These are phyloP conservation scores for Thunnus maccoyii DNA, from an alignment of 2,113 vertebrate genomes.

Conservation along the genomic window DNA sequence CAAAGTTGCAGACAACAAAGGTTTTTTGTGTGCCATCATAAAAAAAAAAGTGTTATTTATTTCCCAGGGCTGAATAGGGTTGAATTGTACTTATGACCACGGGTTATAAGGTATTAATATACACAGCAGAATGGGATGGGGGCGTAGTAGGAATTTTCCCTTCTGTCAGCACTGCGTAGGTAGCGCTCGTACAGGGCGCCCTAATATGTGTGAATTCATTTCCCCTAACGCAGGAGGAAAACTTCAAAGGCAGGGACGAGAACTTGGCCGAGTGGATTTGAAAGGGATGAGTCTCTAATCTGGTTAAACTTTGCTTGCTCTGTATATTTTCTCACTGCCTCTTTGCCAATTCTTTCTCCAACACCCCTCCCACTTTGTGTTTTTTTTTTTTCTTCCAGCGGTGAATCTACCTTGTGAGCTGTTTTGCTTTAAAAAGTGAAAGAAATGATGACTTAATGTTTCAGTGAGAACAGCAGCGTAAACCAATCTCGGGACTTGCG, in stretches of 20 bases:
- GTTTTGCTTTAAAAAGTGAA: constrained; percentile 39
- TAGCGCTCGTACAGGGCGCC: constrained; percentile 51
- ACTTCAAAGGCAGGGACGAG: constrained; percentile 80
- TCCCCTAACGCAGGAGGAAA: constrained; percentile 52
- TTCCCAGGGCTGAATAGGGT: constrained; percentile 58
- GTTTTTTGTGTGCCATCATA: constrained; percentile 35
- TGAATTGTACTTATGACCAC: constrained; percentile 52
- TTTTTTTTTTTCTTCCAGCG: constrained; percentile 2
- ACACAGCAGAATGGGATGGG: constrained; percentile 38
- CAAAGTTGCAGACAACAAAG: constrained; percentile 22
- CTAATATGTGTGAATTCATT: constrained; percentile 76
- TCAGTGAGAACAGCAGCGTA: constrained; percentile 40
- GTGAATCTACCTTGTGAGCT: constrained; percentile 33
- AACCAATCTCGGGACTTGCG: constrained; percentile 51
- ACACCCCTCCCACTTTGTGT: constrained; percentile 49
- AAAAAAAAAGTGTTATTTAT: constrained; percentile 41
- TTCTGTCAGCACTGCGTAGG: constrained; percentile 80
- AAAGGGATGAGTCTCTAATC: constrained; percentile 84
- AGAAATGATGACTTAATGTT: constrained; percentile 67
- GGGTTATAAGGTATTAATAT: constrained; percentile 73
- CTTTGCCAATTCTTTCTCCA: constrained; percentile 44
- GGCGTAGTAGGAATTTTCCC: constrained; percentile 68
- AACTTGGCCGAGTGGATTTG: constrained; percentile 78
- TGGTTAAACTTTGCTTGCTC: constrained; percentile 84
- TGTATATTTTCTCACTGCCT: constrained; percentile 71